Base-by-base conservation (phyloP, 2,113 vertebrate species). In the Myotis davidii region DNA sequence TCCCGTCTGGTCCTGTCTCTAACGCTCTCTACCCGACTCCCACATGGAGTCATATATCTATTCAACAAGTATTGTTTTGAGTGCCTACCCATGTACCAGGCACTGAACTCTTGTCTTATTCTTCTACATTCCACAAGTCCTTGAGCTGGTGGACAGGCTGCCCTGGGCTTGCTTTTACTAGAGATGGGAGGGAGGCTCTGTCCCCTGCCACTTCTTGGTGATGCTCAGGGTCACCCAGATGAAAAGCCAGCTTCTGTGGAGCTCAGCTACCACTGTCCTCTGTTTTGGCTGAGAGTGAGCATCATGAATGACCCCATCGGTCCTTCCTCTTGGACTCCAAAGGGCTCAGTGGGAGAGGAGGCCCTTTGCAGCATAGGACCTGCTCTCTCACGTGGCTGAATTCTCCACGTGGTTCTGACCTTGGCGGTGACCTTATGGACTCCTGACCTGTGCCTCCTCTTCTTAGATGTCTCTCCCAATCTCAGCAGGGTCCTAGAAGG, bases 11-110 rank as follows among this genome's bases (percentile, higher is more conserved):
- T 90, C 42, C 45, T 25, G 0, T 29, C n/a, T 85, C 56, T 21
- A 48, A 9, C 9, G 2, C 27, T n/a, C 11, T 1, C 25, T 45
- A 10, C 4, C 2, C 0, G 9, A 34, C 50, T 17, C 32, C 65
- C 64, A 14, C n/a, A 13, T 25, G 45, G 11, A 77, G 27, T 32
- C 42, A 42, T 69, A 65, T 45, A 73, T 74, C 50, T 79, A 77
- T 48, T 86, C 27, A 29, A n/a, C 32, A 56, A 29, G 20, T 32
- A 42, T 32, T 72, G 85, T 67, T 67, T 67, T 39, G n/a, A 76
- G 42, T 4, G 2, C 37, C 79, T 64, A 29, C 29, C 27, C 34
- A 25, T 14, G 29, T 1, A 64, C 29, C 29, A 45, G 64, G 37
- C 37, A 27, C 32, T 32, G 61, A 50, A 45, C 23, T 37, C 73